Evolutionary conservation across 2,888 invertebrate species (phyloP).

Genomic region (Silvanus unidentatus): DNA sequence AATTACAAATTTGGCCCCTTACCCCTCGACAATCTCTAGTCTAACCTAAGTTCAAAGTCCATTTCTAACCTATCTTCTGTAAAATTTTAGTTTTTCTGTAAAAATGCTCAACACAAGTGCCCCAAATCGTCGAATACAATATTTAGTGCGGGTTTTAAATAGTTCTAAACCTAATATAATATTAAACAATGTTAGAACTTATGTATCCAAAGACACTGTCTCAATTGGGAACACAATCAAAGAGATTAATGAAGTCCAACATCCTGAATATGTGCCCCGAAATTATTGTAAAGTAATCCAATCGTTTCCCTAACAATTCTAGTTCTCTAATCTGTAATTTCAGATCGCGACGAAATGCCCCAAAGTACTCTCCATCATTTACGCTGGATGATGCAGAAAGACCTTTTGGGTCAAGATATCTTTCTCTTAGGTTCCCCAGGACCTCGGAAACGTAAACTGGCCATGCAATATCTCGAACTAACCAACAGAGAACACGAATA

Average conservation of each 20-base stretch:
- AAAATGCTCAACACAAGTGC: conserved; percentile 27
- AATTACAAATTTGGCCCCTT: too few relatives aligned
- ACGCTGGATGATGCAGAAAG: conserved; percentile 96
- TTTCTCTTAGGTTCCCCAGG: conserved; percentile 92
- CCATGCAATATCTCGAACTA: conserved; percentile 82
- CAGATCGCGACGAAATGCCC: conserved; percentile 54
- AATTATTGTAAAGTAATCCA: conserved; percentile 60
- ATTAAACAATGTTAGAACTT: conserved; percentile 30
- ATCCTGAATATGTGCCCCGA: conserved; percentile 77
- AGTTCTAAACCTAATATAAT: conserved; percentile 22
- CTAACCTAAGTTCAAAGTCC: too few relatives aligned
- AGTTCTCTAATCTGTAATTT: conserved; percentile 15
- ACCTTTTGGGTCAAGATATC: conserved; percentile 87
- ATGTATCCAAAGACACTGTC: conserved; percentile 53
- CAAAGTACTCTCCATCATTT: conserved; percentile 76
- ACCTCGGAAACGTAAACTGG: conserved; percentile 70
- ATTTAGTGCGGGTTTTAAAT: conserved; percentile 30
- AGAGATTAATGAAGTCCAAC: conserved; percentile 55
- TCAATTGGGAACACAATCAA: conserved; percentile 71
- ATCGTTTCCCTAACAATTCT: conserved; percentile 4
- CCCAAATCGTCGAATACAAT: conserved; percentile 27
- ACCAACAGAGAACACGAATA: conserved; percentile 89
- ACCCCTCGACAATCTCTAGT: too few relatives aligned
- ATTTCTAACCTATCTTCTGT: conserved; percentile 10
- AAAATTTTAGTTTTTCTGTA: conserved; percentile 21